phyloP scores from a whole-genome alignment of 2,113 vertebrate genomes.

The Felis chaus region DNA sequence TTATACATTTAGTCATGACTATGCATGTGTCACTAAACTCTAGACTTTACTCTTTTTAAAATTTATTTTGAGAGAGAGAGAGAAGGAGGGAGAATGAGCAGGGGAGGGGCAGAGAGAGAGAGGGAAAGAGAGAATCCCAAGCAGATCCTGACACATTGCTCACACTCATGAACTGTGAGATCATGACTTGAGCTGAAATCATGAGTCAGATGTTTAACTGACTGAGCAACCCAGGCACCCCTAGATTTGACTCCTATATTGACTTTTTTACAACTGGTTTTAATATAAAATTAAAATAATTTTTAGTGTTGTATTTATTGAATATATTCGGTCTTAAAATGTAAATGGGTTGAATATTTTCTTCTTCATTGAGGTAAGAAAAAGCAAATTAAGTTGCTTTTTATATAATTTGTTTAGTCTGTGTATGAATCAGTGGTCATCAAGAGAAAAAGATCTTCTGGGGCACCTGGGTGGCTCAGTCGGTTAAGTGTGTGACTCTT shows the following conservation, averaged over 20 bases:
- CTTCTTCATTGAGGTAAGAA: constrained; percentile 14
- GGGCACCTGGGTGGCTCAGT: too few relatives aligned
- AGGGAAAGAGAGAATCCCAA: too few relatives aligned
- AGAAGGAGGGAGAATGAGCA: too few relatives aligned
- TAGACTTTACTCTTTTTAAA: not conserved
- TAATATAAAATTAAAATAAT: not conserved
- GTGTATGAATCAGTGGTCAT: not conserved
- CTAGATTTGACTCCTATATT: not conserved
- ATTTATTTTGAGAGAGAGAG: too few relatives aligned
- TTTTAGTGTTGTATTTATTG: constrained; percentile 17
- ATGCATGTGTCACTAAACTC: not conserved
- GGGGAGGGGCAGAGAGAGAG: too few relatives aligned
- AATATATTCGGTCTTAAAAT: not conserved
- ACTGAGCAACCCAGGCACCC: too few relatives aligned
- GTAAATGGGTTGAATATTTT: not conserved
- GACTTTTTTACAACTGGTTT: not conserved
- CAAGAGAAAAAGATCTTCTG: not conserved
- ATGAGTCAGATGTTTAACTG: too few relatives aligned
- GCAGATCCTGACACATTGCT: too few relatives aligned
- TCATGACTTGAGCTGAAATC: too few relatives aligned
- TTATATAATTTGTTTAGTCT: not conserved
- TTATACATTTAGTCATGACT: not conserved
- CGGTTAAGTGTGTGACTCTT: too few relatives aligned
- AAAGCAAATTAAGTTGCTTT: constrained; percentile 9
- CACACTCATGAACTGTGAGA: too few relatives aligned